These are phyloP conservation scores for Vipera ursinii DNA, from an alignment of 2,797 vertebrate species.

Conservation along the genomic window DNA sequence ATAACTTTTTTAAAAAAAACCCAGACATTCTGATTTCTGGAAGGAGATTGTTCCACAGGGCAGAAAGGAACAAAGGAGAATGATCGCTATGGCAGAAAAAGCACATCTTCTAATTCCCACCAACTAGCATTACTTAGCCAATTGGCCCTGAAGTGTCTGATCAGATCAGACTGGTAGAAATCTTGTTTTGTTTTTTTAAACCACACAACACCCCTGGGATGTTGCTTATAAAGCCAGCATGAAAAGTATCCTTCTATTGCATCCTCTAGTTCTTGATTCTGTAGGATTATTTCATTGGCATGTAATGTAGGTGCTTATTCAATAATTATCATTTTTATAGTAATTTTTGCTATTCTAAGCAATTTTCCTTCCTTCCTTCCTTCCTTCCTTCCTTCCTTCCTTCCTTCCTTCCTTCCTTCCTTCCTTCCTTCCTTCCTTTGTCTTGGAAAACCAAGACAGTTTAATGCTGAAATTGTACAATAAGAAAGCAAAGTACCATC, in stretches of 20 bases:
- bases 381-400: slow-evolving; percentile 23
- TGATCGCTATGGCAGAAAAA: neutral
- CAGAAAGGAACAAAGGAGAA: neutral
- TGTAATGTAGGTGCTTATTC: neutral
- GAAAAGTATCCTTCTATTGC: neutral
- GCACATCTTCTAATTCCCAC: neutral
- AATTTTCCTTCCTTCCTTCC: neutral
- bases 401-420: slow-evolving; percentile 9
- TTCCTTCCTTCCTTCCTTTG: slow-evolving; percentile 18
- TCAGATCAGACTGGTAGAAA: too few relatives aligned
- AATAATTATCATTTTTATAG: slow-evolving; percentile 19
- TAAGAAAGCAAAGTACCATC: neutral
- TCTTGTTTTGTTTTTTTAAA: too few relatives aligned
- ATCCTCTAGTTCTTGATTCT: neutral
- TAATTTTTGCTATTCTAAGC: slow-evolving; percentile 25
- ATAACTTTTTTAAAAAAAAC: neutral
- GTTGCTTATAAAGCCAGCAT: too few relatives aligned
- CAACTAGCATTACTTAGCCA: neutral
- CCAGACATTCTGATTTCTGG: neutral
- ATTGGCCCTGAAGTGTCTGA: too few relatives aligned
- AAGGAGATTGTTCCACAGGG: neutral
- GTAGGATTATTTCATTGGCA: neutral
- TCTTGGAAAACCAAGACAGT: neutral
- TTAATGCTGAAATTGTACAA: neutral
- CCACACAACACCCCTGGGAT: too few relatives aligned